Evolutionary conservation across 2,888 invertebrate species (phyloP).

Genomic region (Plebejus anna): DNA sequence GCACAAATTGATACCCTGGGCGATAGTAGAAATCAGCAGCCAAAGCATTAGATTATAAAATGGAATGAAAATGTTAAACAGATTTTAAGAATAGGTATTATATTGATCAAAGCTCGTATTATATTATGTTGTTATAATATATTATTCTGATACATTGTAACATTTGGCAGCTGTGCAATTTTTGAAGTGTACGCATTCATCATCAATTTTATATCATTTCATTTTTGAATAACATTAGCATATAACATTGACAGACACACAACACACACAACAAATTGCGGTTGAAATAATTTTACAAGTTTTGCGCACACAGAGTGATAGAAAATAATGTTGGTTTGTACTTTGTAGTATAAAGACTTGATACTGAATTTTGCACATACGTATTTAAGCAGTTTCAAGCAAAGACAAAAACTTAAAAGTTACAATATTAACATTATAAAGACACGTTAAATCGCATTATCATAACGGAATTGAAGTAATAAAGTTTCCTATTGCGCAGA

Average conservation of each 20-base stretch:
- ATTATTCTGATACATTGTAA: slow-evolving; percentile 7
- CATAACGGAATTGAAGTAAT: neutral
- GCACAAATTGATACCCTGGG: neutral
- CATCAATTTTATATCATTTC: slow-evolving; percentile 18
- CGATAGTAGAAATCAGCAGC: neutral
- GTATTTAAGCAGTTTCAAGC: neutral
- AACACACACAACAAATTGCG: neutral
- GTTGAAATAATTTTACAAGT: neutral
- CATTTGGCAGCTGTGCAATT: slow-evolving; percentile 26
- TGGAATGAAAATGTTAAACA: neutral
- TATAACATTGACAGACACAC: neutral
- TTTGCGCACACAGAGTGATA: neutral
- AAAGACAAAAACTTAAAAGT: neutral
- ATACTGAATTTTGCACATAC: neutral
- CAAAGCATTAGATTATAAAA: neutral
- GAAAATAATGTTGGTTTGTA: neutral
- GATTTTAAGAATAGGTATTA: neutral
- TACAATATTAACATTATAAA: neutral
- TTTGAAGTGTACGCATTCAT: slow-evolving; percentile 9
- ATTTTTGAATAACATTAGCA: neutral
- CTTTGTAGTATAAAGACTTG: neutral
- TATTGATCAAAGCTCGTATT: neutral
- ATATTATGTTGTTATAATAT: neutral
- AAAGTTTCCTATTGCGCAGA: slow-evolving; percentile 20
- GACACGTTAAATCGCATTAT: neutral